Evolutionary conservation across 2,888 invertebrate species (phyloP).

Genomic region (Cyclophora albipunctata): DNA sequence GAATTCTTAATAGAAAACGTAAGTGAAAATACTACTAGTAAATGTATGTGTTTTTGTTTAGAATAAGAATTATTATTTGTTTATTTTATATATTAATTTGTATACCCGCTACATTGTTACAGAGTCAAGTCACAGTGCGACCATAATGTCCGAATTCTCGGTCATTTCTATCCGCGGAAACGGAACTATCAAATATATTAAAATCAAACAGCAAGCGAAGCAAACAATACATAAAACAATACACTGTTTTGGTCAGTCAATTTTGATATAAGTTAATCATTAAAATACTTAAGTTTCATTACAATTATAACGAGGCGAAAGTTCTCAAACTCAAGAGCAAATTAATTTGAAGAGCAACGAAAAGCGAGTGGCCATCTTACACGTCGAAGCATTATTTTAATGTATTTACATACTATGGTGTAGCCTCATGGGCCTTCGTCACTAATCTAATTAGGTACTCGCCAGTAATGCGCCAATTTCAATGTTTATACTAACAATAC

Average conservation of each 20-base stretch:
- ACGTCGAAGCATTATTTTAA: slow-evolving; percentile 40
- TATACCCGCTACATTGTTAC: background rate
- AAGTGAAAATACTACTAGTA: too few relatives aligned
- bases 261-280: slow-evolving; percentile 26
- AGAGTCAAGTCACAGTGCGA: background rate
- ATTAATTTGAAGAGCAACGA: slow-evolving; percentile 53
- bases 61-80: too few relatives aligned
- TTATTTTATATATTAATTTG: background rate
- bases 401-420: slow-evolving; percentile 58
- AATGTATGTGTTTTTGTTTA: too few relatives aligned
- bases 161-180: slow-evolving; percentile 1
- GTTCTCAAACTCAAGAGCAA: slow-evolving; percentile 34
- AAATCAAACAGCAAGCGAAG: slow-evolving; percentile 44
- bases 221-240: slow-evolving; percentile 36
- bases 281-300: slow-evolving; percentile 19
- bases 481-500: slow-evolving; percentile 68
- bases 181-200: slow-evolving; percentile 28
- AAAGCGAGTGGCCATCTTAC: slow-evolving; percentile 56
- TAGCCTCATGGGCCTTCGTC: slow-evolving; percentile 67
- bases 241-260: slow-evolving; percentile 40
- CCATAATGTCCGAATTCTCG: slow-evolving; percentile 11
- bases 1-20: background rate
- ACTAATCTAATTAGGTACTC: slow-evolving; percentile 75
- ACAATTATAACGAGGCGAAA: slow-evolving; percentile 27
- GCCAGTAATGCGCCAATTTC: slow-evolving; percentile 76